Percentiles rank a stretch among this genome's conserved stretches.
These are phyloP conservation scores for Tachysurus fulvidraco DNA, from an alignment of 2,113 vertebrate species.

Conservation along the genomic window DNA sequence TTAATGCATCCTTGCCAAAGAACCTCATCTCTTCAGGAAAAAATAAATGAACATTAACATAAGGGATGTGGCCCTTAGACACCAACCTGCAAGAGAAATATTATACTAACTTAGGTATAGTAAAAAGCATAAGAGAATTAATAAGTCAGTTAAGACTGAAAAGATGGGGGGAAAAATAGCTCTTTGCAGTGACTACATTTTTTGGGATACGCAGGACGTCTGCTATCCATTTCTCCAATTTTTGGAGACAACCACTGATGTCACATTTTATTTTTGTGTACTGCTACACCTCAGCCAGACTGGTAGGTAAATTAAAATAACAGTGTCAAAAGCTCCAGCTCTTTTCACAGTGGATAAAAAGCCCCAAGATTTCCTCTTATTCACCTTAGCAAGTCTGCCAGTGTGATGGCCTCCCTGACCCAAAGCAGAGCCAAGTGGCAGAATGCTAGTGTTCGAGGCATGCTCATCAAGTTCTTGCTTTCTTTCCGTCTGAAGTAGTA, in stretches of 20 bases:
- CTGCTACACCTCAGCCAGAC: background rate
- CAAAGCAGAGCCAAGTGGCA: constrained; percentile 58
- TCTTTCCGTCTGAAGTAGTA: constrained; percentile 12
- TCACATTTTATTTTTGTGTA: background rate
- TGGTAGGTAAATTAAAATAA: background rate
- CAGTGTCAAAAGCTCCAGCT: background rate
- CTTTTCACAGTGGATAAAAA: background rate
- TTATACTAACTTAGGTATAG: background rate
- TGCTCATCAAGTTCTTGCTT: constrained; percentile 46
- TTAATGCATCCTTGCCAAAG: constrained; percentile 50
- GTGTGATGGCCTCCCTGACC: constrained; percentile 56
- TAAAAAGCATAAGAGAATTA: too few species aligned
- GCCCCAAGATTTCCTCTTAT: background rate
- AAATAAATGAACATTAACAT: constrained; percentile 60
- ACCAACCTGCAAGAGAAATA: constrained; percentile 65
- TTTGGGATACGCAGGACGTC: background rate
- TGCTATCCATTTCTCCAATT: background rate
- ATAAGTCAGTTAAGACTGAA: background rate
- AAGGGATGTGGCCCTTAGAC: constrained; percentile 66
- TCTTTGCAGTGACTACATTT: background rate
- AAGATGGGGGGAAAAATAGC: background rate
- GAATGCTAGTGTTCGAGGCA: constrained; percentile 59
- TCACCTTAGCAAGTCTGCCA: constrained; percentile 61
- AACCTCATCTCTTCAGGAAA: constrained; percentile 71
- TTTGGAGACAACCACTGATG: background rate